A percentile compares a stretch with the other conserved stretches of the same genome.
These are phyloP conservation scores for Holothuria leucospilota DNA, from an alignment of 53 echinoderm and acorn worm species.

Conservation along the genomic window DNA sequence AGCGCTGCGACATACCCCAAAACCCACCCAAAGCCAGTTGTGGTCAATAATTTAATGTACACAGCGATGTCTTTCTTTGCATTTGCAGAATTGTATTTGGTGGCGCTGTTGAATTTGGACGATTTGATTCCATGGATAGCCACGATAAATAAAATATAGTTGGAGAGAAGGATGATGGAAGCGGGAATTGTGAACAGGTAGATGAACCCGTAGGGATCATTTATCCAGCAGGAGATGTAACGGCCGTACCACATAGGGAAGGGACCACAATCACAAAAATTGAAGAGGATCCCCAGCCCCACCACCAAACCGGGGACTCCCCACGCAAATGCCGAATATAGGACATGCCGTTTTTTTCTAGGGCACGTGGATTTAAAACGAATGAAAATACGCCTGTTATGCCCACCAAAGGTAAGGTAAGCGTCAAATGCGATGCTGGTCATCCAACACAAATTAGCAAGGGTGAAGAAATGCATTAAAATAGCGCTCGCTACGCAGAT, in stretches of 20 bases:
- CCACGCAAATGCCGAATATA: slow-evolving; percentile 90
- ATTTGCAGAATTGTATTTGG: slow-evolving; percentile 29
- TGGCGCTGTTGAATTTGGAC: background rate
- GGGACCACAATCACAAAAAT: slow-evolving; percentile 69
- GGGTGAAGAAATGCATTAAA: slow-evolving; percentile 77
- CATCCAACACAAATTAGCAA: slow-evolving; percentile 83
- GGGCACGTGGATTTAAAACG: slow-evolving; percentile 41
- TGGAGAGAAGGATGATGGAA: slow-evolving; percentile 55
- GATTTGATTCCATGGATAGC: slow-evolving; percentile 71
- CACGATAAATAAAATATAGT: slow-evolving; percentile 63
- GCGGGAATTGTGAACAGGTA: slow-evolving; percentile 78
- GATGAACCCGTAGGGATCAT: slow-evolving; percentile 73
- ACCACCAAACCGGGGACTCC: slow-evolving; percentile 70
- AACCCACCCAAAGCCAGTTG: slow-evolving; percentile 89
- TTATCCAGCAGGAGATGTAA: slow-evolving; percentile 84
- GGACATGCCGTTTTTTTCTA: slow-evolving; percentile 48
- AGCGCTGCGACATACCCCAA: slow-evolving; percentile 75
- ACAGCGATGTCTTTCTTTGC: slow-evolving; percentile 55
- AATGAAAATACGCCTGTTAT: slow-evolving; percentile 40
- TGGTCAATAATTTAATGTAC: slow-evolving; percentile 83
- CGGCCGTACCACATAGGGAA: slow-evolving; percentile 80
- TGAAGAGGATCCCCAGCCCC: slow-evolving; percentile 54
- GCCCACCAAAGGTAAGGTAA: slow-evolving; percentile 87
- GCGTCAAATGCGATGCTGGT: slow-evolving; percentile 86
- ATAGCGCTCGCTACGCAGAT: slow-evolving; percentile 70